A percentile compares a stretch with the other conserved stretches of the same genome.
phyloP scores from a whole-genome alignment of 2,888 invertebrate species.

The Trachelus iudaicus region DNA sequence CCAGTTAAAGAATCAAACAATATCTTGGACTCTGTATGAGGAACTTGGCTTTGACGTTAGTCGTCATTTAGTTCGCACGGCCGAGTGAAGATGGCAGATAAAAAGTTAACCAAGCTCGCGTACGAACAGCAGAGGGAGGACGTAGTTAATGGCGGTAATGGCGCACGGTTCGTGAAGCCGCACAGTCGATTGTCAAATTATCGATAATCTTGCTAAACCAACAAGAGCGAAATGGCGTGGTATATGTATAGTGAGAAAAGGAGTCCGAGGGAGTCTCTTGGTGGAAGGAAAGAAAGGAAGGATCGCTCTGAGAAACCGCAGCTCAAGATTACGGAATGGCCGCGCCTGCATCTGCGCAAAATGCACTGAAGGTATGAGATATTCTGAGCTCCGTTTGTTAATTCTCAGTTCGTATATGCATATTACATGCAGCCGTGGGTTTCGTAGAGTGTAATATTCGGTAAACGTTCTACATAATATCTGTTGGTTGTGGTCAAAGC shows the following conservation, averaged over 20 bases:
- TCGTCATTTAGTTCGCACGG: background rate
- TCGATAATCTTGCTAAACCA: conserved; percentile 64
- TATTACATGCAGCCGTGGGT: background rate
- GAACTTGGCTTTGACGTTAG: background rate
- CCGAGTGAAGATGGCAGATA: background rate
- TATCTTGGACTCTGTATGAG: background rate
- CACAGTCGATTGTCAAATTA: conserved; percentile 62
- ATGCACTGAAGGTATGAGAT: background rate
- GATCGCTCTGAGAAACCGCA: background rate
- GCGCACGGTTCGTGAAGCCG: conserved; percentile 35
- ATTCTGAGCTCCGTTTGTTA: background rate
- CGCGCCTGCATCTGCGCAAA: background rate
- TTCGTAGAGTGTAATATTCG: background rate
- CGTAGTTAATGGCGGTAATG: conserved; percentile 19
- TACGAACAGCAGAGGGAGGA: conserved; percentile 7
- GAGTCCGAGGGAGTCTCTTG: background rate
- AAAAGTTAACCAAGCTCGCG: conserved; percentile 7
- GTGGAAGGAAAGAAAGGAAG: background rate
- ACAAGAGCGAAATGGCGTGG: conserved; percentile 43
- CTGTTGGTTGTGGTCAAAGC: background rate
- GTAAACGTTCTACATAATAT: background rate
- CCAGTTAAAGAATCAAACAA: background rate
- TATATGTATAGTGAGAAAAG: background rate
- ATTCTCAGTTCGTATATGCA: background rate
- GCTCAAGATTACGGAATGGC: background rate